phyloP scores from a whole-genome alignment of 2,113 vertebrate genomes.

The Oplegnathus fasciatus region DNA sequence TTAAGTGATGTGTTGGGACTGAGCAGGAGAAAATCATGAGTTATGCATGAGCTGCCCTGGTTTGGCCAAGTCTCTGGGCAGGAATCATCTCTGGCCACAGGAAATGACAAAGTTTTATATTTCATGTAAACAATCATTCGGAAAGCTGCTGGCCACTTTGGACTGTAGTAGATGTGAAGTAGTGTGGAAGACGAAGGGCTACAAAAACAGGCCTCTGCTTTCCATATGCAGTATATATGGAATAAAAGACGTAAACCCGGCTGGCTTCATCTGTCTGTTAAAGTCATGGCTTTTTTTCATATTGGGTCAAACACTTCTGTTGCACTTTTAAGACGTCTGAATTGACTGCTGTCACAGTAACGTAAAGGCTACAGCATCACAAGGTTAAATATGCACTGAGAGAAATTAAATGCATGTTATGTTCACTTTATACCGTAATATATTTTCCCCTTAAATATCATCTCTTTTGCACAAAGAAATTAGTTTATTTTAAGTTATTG shows the following conservation, averaged over 20 bases:
- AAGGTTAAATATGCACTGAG: too few species aligned
- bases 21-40: constrained; percentile 30
- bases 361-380: not conserved
- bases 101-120: constrained; percentile 24
- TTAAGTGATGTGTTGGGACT: constrained; percentile 8
- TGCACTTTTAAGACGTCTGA: not conserved
- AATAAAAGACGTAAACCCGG: too few species aligned
- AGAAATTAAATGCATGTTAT: too few species aligned
- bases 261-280: not conserved
- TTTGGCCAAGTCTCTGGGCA: constrained; percentile 29
- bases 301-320: not conserved
- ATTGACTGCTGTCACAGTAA: too few species aligned
- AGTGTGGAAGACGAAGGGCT: not conserved
- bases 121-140: not conserved
- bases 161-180: not conserved
- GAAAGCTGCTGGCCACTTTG: not conserved
- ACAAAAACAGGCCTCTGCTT: not conserved
- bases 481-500: too few species aligned
- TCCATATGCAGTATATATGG: not conserved
- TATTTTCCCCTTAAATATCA: too few species aligned
- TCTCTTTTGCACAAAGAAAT: too few species aligned
- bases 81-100: constrained; percentile 1
- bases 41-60: constrained; percentile 48
- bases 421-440: too few species aligned
- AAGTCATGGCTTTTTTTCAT: not conserved